Evolutionary conservation across 1,140 invertebrate species (phyloP), one percentile per base, ranked within the genome.

Genomic region (Trissolcus basalis): DNA sequence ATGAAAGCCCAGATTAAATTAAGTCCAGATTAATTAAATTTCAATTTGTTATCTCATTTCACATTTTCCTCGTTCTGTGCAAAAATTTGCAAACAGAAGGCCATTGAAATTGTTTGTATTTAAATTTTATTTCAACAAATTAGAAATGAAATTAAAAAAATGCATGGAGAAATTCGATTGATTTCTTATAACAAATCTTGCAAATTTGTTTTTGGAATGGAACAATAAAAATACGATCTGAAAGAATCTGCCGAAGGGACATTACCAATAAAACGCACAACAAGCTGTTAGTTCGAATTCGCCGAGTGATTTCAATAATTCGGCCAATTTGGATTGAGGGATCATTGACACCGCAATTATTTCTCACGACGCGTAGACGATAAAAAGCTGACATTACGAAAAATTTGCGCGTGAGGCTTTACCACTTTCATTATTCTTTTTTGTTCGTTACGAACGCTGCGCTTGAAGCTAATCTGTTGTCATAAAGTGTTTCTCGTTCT

Each of bases 311-410:
- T 54, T 48, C 60, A 55, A 73, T 63, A 74, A 74, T 67, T 67
- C 54, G 50, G 45, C 45, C 58, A 53, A 71, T 65, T 58, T 27
- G 47, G 55, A 53, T n/a, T 11, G 12, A 49, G 69, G 59, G 68
- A 68, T 77, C 75, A 72, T 69, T 72, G 75, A 77, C 75, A 72
- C 53, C 19, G 36, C 48, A 53, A 48, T 59, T 0, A 75, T 75
- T 75, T 68, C 71, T 75, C 64, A 64, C 61, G 60, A 65, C 70
- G 63, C 61, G 70, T 73, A 39, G 11, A 12, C 60, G 41, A 50
- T 35, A 58, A 77, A 56, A 12, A 1, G 74, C 68, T 71, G 74
- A 77, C 61, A 48, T 47, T 58, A 71, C 27, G 54, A 72, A 68
- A 68, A 69, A 49, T 60, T 67, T 63, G 50, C 50, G 51, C 47